Evolutionary conservation across 2,797 vertebrate genomes (phyloP).

Genomic region (Sphaeramia orbicularis): DNA sequence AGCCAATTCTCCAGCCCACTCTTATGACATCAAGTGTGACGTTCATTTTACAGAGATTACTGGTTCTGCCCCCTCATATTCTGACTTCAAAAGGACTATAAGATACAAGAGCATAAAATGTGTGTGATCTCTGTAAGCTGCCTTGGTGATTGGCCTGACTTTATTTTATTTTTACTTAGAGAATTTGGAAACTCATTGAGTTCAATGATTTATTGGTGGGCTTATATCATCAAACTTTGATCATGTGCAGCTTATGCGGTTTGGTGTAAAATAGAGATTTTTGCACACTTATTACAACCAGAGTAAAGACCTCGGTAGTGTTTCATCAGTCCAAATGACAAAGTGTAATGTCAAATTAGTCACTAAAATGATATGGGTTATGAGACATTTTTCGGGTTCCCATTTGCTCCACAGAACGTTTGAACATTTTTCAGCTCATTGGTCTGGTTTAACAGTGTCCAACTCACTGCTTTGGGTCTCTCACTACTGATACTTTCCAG

Average conservation of each 20-base stretch:
- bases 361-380: not conserved
- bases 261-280: not conserved
- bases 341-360: not conserved
- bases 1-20: conserved; percentile 30
- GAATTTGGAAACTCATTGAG: conserved; percentile 4
- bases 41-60: conserved; percentile 14
- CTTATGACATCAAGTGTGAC: conserved; percentile 24
- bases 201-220: conserved; percentile 2
- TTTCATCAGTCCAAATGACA: not conserved
- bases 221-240: conserved; percentile 2
- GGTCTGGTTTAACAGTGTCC: not conserved
- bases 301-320: not conserved
- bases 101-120: conserved; percentile 35
- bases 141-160: conserved; percentile 4
- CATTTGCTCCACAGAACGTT: not conserved
- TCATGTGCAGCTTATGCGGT: not conserved
- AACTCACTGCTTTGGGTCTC: not conserved
- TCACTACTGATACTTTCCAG: not conserved
- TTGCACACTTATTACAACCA: not conserved
- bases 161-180: not conserved
- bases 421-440: not conserved
- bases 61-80: conserved; percentile 10
- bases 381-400: not conserved
- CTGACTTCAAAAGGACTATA: conserved; percentile 30
- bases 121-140: not conserved